A percentile compares a stretch with the other conserved stretches of the same genome.
Evolutionary conservation across 2,797 vertebrate species (phyloP).

Genomic region (Macrochelys suwanniensis): DNA sequence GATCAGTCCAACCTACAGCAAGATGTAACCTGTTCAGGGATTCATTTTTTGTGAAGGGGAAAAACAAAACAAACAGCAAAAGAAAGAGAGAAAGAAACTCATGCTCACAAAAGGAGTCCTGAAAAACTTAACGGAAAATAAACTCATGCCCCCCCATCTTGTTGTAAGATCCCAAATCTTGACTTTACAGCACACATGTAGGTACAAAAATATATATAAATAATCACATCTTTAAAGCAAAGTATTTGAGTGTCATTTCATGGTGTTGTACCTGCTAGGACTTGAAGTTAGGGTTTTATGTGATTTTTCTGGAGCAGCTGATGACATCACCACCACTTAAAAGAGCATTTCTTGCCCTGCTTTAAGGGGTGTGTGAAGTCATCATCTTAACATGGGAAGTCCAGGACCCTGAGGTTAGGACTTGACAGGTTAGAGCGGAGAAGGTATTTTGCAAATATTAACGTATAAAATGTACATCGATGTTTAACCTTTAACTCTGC

Average conservation of each 20-base stretch:
- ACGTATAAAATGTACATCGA: not conserved
- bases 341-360: not conserved
- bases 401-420: not conserved
- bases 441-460: conserved; percentile 7
- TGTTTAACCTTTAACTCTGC: conserved; percentile 7
- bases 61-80: not conserved
- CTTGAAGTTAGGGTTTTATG: not conserved
- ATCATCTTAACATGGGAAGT: not conserved
- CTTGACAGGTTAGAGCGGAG: not conserved
- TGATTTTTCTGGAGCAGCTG: not conserved
- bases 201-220: not conserved
- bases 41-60: not conserved
- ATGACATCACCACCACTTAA: not conserved
- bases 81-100: not conserved
- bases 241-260: not conserved
- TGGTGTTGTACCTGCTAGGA: not conserved
- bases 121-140: not conserved
- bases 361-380: conserved; percentile 13
- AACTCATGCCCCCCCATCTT: not conserved
- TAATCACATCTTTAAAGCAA: conserved; percentile 11
- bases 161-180: not conserved
- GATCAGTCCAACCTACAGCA: not conserved
- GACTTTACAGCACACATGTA: not conserved
- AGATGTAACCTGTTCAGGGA: not conserved
- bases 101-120: not conserved